Percentiles rank a stretch among this genome's conserved stretches.
Evolutionary conservation across 1,140 invertebrate genomes (phyloP).

Genomic region (Chironomus striatipennis): DNA sequence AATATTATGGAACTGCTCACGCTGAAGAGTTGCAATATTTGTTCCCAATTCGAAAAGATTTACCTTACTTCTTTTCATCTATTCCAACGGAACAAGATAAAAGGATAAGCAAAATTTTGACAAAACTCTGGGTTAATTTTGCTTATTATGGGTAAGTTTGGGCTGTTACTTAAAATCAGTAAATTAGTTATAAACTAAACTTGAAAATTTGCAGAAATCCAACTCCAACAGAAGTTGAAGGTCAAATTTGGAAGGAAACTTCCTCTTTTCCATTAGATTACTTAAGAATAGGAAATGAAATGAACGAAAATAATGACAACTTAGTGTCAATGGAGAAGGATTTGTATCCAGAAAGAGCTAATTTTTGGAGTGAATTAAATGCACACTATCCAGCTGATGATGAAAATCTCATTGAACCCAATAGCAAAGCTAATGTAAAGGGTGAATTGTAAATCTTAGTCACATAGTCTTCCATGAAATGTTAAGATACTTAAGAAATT

Average conservation of each 20-base stretch:
- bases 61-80: conserved; percentile 42
- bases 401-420: background rate
- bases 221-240: conserved; percentile 37
- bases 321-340: background rate
- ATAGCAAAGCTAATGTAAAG: background rate
- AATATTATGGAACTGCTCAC: conserved; percentile 56
- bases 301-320: background rate
- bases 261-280: conserved; percentile 40
- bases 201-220: conserved; percentile 41
- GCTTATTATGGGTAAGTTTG: conserved; percentile 51
- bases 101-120: conserved; percentile 45
- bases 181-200: background rate
- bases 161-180: background rate
- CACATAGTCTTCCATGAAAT: background rate
- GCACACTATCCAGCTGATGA: conserved; percentile 21
- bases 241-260: conserved; percentile 42
- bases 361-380: conserved; percentile 25
- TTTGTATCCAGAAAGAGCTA: conserved; percentile 10
- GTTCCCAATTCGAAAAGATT: conserved; percentile 53
- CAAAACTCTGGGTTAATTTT: conserved; percentile 61
- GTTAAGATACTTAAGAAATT: background rate
- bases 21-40: conserved; percentile 65
- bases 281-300: conserved; percentile 37
- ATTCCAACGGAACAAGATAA: conserved; percentile 42
- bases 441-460: background rate